A percentile compares a stretch with the other conserved stretches of the same genome.
phyloP scores from a whole-genome alignment of 2,797 vertebrate genomes.

The Synanceia verrucosa region DNA sequence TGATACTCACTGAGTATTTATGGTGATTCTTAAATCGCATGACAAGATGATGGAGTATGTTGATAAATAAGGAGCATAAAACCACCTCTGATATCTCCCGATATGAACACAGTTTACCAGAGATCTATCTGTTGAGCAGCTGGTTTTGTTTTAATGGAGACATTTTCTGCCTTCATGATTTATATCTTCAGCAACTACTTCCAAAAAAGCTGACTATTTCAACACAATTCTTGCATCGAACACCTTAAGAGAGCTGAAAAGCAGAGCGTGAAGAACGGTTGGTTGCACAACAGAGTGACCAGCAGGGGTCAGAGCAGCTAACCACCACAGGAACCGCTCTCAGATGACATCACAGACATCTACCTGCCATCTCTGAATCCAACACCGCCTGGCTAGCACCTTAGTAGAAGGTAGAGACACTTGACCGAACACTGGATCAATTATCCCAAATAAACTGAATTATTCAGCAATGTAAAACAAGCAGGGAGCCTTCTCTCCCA shows the following conservation, averaged over 20 bases:
- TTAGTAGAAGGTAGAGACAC: slow-evolving; percentile 53
- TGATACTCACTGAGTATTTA: background rate
- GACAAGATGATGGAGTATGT: background rate
- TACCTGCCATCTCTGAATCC: slow-evolving; percentile 58
- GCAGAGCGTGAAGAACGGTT: background rate
- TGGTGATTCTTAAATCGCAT: background rate
- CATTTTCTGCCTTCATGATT: background rate
- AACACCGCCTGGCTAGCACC: slow-evolving; percentile 44
- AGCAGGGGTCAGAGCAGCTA: slow-evolving; percentile 68
- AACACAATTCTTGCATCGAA: background rate
- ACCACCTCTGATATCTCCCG: background rate
- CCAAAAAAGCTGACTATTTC: background rate
- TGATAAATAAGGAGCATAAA: background rate
- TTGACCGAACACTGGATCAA: slow-evolving; percentile 69
- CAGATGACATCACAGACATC: slow-evolving; percentile 54
- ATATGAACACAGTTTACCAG: background rate
- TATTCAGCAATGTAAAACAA: slow-evolving; percentile 73
- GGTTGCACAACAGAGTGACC: slow-evolving; percentile 39
- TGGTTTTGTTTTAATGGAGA: background rate
- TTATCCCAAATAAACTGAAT: slow-evolving; percentile 73
- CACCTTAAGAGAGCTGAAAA: background rate
- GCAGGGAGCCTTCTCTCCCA: slow-evolving; percentile 28
- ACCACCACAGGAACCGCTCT: slow-evolving; percentile 11
- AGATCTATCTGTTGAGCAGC: no score
- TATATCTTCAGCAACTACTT: background rate